A percentile compares a stretch with the other conserved stretches of the same genome.
phyloP scores from a whole-genome alignment of 2,888 invertebrate species.

The Polydrusus cervinus region DNA sequence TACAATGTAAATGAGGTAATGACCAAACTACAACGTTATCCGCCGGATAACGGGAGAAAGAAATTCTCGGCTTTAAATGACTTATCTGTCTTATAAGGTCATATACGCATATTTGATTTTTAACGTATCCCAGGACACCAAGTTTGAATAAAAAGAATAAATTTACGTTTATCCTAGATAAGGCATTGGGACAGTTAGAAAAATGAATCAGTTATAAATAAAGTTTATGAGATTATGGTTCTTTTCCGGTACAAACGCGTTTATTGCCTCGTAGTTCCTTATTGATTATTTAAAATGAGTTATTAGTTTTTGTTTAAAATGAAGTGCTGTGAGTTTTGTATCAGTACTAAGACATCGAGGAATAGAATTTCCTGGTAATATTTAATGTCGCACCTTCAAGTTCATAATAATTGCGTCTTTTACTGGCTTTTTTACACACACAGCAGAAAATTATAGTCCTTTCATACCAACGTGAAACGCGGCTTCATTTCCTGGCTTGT shows the following conservation, averaged over 20 bases:
- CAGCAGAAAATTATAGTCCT: too few species aligned
- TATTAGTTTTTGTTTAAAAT: conserved; percentile 13
- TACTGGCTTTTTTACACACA: too few species aligned
- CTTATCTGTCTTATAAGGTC: conserved; percentile 21
- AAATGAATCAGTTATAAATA: conserved; percentile 14
- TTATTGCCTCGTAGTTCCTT: neutral
- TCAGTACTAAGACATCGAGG: conserved; percentile 31
- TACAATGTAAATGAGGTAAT: too few species aligned
- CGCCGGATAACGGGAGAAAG: too few species aligned
- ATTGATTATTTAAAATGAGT: conserved; percentile 2
- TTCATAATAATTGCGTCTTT: neutral
- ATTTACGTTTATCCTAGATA: neutral
- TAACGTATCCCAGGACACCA: conserved; percentile 5
- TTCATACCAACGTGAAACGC: too few species aligned
- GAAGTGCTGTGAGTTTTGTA: conserved; percentile 50
- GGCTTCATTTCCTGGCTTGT: too few species aligned
- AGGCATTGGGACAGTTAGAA: conserved; percentile 27
- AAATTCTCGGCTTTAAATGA: neutral
- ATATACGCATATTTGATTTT: neutral
- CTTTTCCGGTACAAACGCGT: conserved; percentile 3
- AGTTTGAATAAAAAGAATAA: conserved; percentile 18
- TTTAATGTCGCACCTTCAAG: too few species aligned
- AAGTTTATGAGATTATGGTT: conserved; percentile 2
- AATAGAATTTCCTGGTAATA: conserved; percentile 26
- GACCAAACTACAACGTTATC: neutral